phyloP scores from a whole-genome alignment of 2,113 vertebrate genomes.

The Notarius lentiginosus region DNA sequence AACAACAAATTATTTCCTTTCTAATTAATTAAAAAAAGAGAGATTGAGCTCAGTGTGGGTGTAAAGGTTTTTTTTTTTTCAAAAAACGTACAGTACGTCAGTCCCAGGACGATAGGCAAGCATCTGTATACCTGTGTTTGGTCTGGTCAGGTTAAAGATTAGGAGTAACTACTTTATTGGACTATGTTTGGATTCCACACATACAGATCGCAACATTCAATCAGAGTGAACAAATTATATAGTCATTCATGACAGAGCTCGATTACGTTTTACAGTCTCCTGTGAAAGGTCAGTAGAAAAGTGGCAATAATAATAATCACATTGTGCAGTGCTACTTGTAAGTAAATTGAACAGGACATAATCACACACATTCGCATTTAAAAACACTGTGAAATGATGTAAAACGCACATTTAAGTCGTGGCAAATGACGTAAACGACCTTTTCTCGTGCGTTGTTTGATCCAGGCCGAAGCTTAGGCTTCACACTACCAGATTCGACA shows the following conservation, averaged over 20 bases:
- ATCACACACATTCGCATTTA: too few species aligned
- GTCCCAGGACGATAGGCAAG: neutral
- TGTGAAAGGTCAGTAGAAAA: neutral
- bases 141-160: neutral
- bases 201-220: neutral
- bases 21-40: neutral
- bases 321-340: neutral
- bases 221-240: neutral
- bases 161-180: neutral
- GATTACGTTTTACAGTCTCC: neutral
- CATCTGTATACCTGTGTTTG: neutral
- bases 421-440: neutral
- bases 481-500: neutral
- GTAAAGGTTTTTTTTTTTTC: neutral
- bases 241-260: neutral
- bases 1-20: neutral
- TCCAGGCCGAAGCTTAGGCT: neutral
- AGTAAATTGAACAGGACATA: neutral
- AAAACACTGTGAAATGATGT: neutral
- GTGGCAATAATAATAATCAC: neutral
- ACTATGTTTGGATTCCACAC: neutral
- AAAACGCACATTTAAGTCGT: neutral
- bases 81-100: neutral
- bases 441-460: neutral
- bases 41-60: neutral